These are phyloP conservation scores for Acipenser oxyrinchus DNA, from an alignment of 2,797 vertebrate species.

Conservation along the genomic window DNA sequence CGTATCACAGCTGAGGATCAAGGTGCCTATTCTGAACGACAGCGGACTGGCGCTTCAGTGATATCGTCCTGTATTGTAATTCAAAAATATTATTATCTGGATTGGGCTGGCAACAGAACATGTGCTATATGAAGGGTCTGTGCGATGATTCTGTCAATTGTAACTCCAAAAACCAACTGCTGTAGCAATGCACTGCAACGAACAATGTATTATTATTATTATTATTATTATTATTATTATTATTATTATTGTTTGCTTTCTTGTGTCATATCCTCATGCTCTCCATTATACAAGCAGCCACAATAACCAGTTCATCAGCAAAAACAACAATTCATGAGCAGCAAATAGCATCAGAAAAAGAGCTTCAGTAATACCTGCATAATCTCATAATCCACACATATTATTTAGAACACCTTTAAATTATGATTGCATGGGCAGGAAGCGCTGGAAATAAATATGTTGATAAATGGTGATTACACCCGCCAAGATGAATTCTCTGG, in stretches of 20 bases:
- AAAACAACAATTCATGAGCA: conserved; percentile 66
- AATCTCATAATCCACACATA: conserved; percentile 72
- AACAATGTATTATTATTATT: too few species aligned
- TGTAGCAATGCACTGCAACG: too few species aligned
- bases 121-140: too few species aligned
- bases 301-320: conserved; percentile 4
- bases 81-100: not conserved
- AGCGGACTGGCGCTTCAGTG: not conserved
- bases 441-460: conserved; percentile 28
- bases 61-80: too few species aligned
- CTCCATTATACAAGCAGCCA: not conserved
- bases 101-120: not conserved
- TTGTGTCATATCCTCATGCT: not conserved
- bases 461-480: not conserved
- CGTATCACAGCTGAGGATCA: too few species aligned
- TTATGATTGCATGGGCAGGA: conserved; percentile 57
- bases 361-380: conserved; percentile 47
- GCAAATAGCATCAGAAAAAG: conserved; percentile 33
- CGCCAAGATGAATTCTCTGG: not conserved
- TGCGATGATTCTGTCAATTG: too few species aligned
- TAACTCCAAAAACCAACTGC: too few species aligned
- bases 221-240: too few species aligned
- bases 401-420: conserved; percentile 69
- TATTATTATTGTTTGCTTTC: too few species aligned
- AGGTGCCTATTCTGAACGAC: not conserved